These are phyloP conservation scores for Empidonax alnorum DNA, from an alignment of 2,113 vertebrate genomes.

Conservation along the genomic window DNA sequence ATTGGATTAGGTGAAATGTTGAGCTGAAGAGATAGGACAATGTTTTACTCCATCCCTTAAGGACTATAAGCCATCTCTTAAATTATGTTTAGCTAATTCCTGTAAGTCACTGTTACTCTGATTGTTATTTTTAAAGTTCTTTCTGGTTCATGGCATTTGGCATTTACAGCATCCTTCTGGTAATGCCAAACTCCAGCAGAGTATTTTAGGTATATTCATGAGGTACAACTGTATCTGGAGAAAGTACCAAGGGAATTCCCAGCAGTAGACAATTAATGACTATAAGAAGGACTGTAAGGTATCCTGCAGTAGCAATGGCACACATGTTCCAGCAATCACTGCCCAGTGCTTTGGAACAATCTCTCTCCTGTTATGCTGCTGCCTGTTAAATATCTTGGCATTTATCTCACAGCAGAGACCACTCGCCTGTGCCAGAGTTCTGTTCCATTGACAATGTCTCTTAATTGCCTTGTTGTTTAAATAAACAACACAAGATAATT, in stretches of 20 bases:
- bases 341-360: slow-evolving; percentile 46
- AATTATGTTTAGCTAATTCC: neutral
- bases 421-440: slow-evolving; percentile 40
- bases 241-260: neutral
- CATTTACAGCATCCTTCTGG: neutral
- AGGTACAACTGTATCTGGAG: neutral
- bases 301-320: neutral
- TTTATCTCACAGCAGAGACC: slow-evolving; percentile 67
- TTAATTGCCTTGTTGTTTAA: slow-evolving; percentile 73
- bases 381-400: slow-evolving; percentile 63
- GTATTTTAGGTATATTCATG: neutral
- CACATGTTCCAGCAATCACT: slow-evolving; percentile 13
- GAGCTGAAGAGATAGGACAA: neutral
- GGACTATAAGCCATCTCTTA: neutral
- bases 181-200: neutral
- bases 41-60: neutral
- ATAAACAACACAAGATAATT: slow-evolving; percentile 72
- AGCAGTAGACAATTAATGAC: neutral
- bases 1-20: neutral
- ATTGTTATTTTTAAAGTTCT: neutral
- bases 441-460: slow-evolving; percentile 67
- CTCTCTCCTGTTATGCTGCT: slow-evolving; percentile 22
- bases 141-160: neutral
- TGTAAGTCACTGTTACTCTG: neutral
- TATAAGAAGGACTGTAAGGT: neutral